A percentile compares a stretch with the other conserved stretches of the same genome.
Evolutionary conservation across 2,113 vertebrate genomes (phyloP).

Genomic region (Piprites chloris): DNA sequence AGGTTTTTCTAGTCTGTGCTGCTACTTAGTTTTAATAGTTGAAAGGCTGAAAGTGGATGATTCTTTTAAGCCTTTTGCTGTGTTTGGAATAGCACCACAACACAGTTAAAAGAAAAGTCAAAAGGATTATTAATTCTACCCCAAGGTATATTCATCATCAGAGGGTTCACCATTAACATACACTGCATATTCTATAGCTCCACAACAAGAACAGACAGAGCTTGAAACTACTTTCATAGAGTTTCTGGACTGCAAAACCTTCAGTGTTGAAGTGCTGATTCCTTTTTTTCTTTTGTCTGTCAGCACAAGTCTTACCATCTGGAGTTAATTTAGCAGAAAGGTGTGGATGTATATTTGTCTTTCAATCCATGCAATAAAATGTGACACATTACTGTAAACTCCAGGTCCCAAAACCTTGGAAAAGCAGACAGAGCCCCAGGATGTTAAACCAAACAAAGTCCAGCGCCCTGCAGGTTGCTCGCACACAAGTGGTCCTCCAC

Average conservation of each 20-base stretch:
- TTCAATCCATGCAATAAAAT: conserved; percentile 89
- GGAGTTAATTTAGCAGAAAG: conserved; percentile 75
- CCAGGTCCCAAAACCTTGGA: conserved; percentile 89
- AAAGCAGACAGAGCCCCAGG: conserved; percentile 92
- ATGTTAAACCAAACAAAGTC: conserved; percentile 91
- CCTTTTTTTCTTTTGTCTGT: neutral
- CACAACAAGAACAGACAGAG: neutral
- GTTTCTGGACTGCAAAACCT: neutral
- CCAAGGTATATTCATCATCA: neutral
- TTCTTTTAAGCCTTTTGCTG: conserved; percentile 19
- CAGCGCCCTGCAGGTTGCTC: conserved; percentile 79
- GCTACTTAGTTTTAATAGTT: conserved; percentile 11
- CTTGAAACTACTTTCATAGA: neutral
- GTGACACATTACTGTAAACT: conserved; percentile 91
- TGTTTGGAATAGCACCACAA: conserved; percentile 36
- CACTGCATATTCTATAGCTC: neutral
- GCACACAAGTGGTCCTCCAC: conserved; percentile 90
- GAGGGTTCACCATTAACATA: neutral
- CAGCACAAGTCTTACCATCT: neutral
- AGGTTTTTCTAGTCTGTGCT: neutral
- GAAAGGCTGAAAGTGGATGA: conserved; percentile 16
- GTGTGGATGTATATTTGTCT: conserved; percentile 90
- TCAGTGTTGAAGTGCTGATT: neutral
- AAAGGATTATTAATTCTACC: conserved; percentile 8
- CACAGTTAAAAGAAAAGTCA: conserved; percentile 17